Conservation (phyloP, 2,888 invertebrate genomes). For the Campaea margaritaria region DNA sequence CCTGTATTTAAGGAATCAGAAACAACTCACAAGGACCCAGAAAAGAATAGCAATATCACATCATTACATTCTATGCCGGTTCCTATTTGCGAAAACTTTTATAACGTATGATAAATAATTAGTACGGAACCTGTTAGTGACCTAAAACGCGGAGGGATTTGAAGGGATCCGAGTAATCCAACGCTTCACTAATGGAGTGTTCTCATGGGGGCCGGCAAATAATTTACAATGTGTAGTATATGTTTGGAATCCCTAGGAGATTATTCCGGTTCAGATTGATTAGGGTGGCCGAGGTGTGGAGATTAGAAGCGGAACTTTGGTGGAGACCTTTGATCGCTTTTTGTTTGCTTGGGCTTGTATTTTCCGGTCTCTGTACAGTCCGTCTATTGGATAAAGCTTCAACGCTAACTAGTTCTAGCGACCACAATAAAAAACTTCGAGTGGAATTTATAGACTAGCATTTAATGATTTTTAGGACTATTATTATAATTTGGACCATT, state of each 20-base stretch:
- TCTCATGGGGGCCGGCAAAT: slow-evolving; percentile 32
- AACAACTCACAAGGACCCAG: too few relatives aligned
- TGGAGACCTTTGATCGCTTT: neutral
- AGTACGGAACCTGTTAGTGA: slow-evolving; percentile 34
- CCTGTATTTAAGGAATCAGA: too few relatives aligned
- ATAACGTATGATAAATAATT: slow-evolving; percentile 15
- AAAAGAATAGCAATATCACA: too few relatives aligned
- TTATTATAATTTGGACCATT: too few relatives aligned
- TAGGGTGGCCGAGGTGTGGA: slow-evolving; percentile 30
- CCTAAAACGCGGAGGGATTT: slow-evolving; percentile 26
- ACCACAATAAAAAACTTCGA: too few relatives aligned
- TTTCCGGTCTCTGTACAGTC: too few relatives aligned
- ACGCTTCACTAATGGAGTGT: slow-evolving; percentile 40
- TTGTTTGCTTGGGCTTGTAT: too few relatives aligned
- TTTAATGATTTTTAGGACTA: too few relatives aligned
- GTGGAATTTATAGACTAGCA: too few relatives aligned
- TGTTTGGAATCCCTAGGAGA: slow-evolving; percentile 32
- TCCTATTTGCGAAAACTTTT: neutral
- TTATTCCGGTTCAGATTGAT: slow-evolving; percentile 39
- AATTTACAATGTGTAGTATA: slow-evolving; percentile 13
- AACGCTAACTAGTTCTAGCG: too few relatives aligned
- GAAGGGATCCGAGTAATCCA: slow-evolving; percentile 35
- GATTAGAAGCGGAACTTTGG: slow-evolving; percentile 15
- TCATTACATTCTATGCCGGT: too few relatives aligned
- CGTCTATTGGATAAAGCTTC: too few relatives aligned